Base-by-base conservation (phyloP, 2,113 vertebrate species). In the Myrmecophaga tridactyla region DNA sequence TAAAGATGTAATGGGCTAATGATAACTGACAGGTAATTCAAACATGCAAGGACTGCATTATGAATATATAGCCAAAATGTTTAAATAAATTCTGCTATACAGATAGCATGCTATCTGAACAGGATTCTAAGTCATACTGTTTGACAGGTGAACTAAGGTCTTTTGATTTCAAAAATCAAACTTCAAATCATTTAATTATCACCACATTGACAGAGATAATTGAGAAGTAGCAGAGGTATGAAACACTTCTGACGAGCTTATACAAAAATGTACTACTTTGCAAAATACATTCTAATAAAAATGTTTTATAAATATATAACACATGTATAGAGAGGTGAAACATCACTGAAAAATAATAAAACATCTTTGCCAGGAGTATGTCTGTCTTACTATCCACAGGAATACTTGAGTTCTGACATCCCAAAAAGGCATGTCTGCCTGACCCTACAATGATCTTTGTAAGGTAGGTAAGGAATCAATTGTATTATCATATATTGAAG, bases 101-200 rank as follows among this genome's bases (percentile, higher is more conserved):
- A 62, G 34, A 34, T 6, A 92, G 15, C 7, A 2, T 2, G 46
- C 18, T 6, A 23, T 18, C 31, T 43, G 36, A 92, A 36, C 6
- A 84, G 34, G 34, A 73, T 60, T 21, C 51, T 90, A 75, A n/a
- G 41, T 83, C 62, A 83, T 3, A 80, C 1, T 41, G 58, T n/a
- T 62, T 60, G 72, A 39, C 25, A 65, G n/a, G 3, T 94, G 21
- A 92, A 89, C 39, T 76, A 6, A 86, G 18, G 48, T 92, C 51
- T 89, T 62, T 31, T 80, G 58, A 85, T 56, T 96, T 95, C 13
- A 39, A 94, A 86, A 95, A 65, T 51, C 80, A 78, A 90, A 58
- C 23, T 89, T 29, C 4, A 84, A 94, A 60, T 62, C 48, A 69
- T 87, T n/a, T 12, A 83, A 93, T 36, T 56, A 70, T 14, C 58